A percentile compares a stretch with the other conserved stretches of the same genome.
Evolutionary conservation across 2,888 invertebrate genomes (phyloP).

Genomic region (Uloborus plumipes): DNA sequence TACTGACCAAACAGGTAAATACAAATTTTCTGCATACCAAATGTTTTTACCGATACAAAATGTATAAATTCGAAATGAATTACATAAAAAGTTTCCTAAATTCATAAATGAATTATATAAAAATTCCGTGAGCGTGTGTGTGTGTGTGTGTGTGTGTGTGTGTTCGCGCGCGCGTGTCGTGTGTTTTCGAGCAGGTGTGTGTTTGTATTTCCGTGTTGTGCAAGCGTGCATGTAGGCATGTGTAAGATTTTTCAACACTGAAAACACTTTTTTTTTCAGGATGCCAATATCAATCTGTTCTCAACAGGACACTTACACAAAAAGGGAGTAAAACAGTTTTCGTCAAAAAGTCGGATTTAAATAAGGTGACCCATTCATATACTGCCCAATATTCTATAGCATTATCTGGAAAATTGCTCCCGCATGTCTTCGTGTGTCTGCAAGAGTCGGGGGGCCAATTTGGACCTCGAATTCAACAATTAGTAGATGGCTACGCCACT

Average conservation of each 20-base stretch:
- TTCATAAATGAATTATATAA: no score
- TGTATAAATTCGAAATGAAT: no score
- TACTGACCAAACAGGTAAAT: not conserved
- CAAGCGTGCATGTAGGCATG: no score
- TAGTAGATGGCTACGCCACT: not conserved
- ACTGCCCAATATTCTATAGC: not conserved
- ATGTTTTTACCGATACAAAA: no score
- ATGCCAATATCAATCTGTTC: constrained; percentile 1
- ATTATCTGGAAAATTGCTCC: not conserved
- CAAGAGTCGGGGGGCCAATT: not conserved
- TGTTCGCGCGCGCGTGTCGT: no score
- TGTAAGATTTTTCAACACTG: not conserved
- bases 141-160: no score
- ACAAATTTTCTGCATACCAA: not conserved
- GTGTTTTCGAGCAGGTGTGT: no score
- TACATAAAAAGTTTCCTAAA: no score
- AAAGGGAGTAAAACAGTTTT: not conserved
- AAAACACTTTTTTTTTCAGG: not conserved
- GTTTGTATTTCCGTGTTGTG: no score
- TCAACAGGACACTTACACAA: not conserved
- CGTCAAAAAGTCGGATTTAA: not conserved
- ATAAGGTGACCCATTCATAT: not conserved
- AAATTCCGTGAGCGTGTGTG: no score
- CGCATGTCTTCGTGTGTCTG: not conserved
- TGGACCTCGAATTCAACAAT: not conserved